These are phyloP conservation scores for Chiloscyllium punctatum DNA, from an alignment of 2,797 vertebrate genomes.

Conservation along the genomic window DNA sequence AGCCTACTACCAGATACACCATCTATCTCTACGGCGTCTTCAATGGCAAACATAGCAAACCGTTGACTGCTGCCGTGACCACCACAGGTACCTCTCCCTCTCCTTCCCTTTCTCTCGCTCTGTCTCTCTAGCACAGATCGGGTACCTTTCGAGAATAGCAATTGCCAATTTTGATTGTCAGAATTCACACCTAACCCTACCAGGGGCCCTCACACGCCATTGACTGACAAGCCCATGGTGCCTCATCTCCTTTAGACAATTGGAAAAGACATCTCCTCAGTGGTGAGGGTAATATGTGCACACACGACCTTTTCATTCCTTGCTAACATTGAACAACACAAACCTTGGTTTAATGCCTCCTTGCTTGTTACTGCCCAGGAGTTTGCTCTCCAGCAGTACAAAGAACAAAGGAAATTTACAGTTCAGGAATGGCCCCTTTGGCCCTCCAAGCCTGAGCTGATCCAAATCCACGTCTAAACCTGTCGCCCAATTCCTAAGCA, in stretches of 20 bases:
- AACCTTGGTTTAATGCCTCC: background rate
- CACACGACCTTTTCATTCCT: no score
- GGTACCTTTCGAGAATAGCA: background rate
- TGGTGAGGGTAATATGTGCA: background rate
- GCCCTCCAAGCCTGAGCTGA: no score
- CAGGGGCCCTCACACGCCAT: background rate
- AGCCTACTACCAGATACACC: background rate
- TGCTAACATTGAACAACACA: background rate
- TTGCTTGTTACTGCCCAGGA: background rate
- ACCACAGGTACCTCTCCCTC: background rate
- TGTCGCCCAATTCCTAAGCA: no score
- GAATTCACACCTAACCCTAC: background rate
- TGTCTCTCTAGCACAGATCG: background rate
- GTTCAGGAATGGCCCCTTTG: no score
- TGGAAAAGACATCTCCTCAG: background rate
- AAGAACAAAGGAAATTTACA: no score
- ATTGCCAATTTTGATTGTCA: background rate
- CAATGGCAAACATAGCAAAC: background rate
- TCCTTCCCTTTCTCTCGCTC: background rate
- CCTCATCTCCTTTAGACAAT: background rate
- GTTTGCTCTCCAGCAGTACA: background rate
- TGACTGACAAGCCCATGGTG: background rate
- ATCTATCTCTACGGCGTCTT: background rate
- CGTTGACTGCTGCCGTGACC: background rate
- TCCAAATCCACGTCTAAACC: no score